A percentile compares a stretch with the other conserved stretches of the same genome.
These are phyloP conservation scores for Miichthys miiuy DNA, from an alignment of 2,797 vertebrate genomes.

Conservation along the genomic window DNA sequence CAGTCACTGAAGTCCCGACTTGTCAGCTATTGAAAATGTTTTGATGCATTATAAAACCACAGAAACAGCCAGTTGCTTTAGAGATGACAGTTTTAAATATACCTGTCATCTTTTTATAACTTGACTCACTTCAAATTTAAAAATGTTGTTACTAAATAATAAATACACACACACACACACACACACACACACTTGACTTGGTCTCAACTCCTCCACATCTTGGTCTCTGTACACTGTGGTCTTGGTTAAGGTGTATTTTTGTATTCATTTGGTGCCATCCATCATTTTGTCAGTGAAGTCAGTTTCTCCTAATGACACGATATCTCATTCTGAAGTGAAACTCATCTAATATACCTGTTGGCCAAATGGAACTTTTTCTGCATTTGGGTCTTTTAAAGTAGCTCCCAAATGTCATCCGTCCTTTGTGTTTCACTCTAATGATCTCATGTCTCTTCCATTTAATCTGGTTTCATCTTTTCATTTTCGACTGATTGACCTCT, in stretches of 20 bases:
- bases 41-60: too few relatives aligned
- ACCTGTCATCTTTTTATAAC: background rate
- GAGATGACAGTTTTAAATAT: background rate
- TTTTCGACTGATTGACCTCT: constrained; percentile 70
- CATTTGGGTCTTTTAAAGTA: constrained; percentile 44
- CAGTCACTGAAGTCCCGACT: background rate
- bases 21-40: background rate
- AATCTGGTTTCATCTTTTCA: constrained; percentile 71
- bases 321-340: constrained; percentile 32
- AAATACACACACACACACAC: too few relatives aligned
- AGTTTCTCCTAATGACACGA: constrained; percentile 29
- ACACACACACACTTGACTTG: too few relatives aligned
- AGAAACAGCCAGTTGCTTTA: background rate
- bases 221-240: background rate
- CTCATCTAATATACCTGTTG: constrained; percentile 24
- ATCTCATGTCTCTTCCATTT: constrained; percentile 69
- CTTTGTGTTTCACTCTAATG: constrained; percentile 64
- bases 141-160: too few relatives aligned
- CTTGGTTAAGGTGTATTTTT: background rate
- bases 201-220: too few relatives aligned
- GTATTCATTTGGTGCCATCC: constrained; percentile 21
- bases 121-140: too few relatives aligned
- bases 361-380: constrained; percentile 29
- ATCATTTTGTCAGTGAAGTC: constrained; percentile 32
- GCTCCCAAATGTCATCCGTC: constrained; percentile 34